These are phyloP conservation scores for Odocoileus hemionus DNA, from an alignment of 2,113 vertebrate species.

Conservation along the genomic window DNA sequence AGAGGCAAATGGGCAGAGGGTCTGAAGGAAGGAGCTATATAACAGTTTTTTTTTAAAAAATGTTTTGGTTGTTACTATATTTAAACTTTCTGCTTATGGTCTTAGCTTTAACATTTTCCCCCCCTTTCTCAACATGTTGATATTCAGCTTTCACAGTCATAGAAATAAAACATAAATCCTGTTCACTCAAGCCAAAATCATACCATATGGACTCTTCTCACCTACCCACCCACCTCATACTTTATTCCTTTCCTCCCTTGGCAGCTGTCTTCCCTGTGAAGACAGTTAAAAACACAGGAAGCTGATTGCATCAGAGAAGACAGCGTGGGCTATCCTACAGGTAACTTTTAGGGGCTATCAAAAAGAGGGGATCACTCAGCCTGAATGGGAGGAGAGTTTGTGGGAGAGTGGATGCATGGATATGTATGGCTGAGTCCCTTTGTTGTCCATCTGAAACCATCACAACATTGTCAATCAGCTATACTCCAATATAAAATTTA, in stretches of 20 bases:
- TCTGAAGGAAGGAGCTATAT: neutral
- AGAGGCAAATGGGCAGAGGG: neutral
- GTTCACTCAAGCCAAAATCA: neutral
- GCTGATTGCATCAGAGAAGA: neutral
- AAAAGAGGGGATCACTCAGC: neutral
- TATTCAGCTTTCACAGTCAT: neutral
- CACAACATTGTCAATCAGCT: neutral
- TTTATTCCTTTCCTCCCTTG: neutral
- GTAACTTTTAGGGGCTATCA: neutral
- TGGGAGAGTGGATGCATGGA: neutral
- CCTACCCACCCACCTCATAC: neutral
- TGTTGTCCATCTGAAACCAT: neutral
- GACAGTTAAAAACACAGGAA: neutral
- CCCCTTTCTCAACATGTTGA: neutral
- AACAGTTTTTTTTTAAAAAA: neutral
- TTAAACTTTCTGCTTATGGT: neutral
- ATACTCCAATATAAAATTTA: neutral
- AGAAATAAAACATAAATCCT: conserved; percentile 25
- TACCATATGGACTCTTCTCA: neutral
- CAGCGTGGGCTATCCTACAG: neutral
- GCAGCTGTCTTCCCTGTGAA: neutral
- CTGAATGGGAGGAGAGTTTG: neutral
- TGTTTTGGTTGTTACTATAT: neutral
- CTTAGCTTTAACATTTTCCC: neutral
- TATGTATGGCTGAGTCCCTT: neutral